These are phyloP conservation scores for Uropetala carovei DNA, from an alignment of 2,888 invertebrate genomes.

Conservation along the genomic window DNA sequence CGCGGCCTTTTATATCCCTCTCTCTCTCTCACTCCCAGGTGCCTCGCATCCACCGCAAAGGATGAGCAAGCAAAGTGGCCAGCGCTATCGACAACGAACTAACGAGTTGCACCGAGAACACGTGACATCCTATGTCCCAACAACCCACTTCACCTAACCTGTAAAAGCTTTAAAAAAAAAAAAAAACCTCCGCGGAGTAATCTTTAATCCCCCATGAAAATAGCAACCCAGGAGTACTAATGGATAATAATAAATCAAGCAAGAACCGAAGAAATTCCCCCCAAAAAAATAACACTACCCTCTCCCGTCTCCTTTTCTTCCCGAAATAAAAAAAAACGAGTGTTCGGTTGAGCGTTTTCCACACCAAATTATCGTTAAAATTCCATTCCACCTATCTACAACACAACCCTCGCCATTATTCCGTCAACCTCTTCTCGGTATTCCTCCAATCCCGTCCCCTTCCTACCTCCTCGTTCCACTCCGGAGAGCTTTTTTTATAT, in stretches of 20 bases:
- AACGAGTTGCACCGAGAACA: neutral
- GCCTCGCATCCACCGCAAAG: neutral
- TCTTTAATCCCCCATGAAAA: neutral
- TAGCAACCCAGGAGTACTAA: neutral
- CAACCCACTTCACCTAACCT: neutral
- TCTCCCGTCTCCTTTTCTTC: neutral
- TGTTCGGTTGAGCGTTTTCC: neutral
- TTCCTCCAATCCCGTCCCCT: neutral
- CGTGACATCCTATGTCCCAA: neutral
- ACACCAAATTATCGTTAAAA: constrained; percentile 34
- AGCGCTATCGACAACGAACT: neutral
- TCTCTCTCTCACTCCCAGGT: constrained; percentile 33
- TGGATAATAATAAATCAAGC: neutral
- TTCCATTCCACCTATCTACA: neutral
- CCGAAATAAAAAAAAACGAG: neutral
- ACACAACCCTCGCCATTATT: neutral
- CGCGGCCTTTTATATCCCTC: neutral
- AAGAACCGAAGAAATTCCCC: neutral
- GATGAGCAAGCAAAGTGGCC: constrained; percentile 11
- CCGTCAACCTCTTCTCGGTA: neutral
- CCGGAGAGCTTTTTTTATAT: neutral
- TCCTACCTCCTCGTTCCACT: neutral
- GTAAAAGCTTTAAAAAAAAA: too few species aligned
- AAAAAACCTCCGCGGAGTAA: too few species aligned
- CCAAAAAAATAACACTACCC: neutral